phyloP scores from a whole-genome alignment of 2,113 vertebrate genomes.

The Eptesicus fuscus region DNA sequence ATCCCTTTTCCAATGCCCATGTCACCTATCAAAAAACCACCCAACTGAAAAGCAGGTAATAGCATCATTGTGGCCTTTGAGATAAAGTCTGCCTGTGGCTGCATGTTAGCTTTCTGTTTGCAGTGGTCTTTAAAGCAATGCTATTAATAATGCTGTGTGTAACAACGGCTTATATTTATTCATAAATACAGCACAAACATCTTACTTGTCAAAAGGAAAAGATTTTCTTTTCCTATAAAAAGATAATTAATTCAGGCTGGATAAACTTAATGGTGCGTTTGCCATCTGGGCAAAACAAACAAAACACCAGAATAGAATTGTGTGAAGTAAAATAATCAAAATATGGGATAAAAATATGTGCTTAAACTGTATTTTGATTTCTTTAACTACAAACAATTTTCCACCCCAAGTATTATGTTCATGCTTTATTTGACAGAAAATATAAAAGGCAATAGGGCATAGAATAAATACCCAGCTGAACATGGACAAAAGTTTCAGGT shows the following conservation, averaged over 20 bases:
- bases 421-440: constrained; percentile 43
- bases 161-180: constrained; percentile 67
- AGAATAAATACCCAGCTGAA: constrained; percentile 16
- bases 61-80: background rate
- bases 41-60: background rate
- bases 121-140: constrained; percentile 14
- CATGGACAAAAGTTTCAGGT: background rate
- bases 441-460: background rate
- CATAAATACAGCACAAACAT: constrained; percentile 62
- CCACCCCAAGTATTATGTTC: constrained; percentile 14
- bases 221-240: constrained; percentile 63
- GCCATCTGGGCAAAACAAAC: constrained; percentile 58
- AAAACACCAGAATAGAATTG: constrained; percentile 46
- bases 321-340: constrained; percentile 55
- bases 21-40: background rate
- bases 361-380: constrained; percentile 53
- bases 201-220: constrained; percentile 60
- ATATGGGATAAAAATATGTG: constrained; percentile 41
- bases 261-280: constrained; percentile 65
- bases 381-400: constrained; percentile 65
- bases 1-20: background rate
- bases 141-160: constrained; percentile 61
- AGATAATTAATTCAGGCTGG: constrained; percentile 62
- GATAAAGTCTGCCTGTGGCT: background rate
- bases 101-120: background rate